Conservation (phyloP, 2,113 vertebrate genomes). For the Centrocercus urophasianus region DNA sequence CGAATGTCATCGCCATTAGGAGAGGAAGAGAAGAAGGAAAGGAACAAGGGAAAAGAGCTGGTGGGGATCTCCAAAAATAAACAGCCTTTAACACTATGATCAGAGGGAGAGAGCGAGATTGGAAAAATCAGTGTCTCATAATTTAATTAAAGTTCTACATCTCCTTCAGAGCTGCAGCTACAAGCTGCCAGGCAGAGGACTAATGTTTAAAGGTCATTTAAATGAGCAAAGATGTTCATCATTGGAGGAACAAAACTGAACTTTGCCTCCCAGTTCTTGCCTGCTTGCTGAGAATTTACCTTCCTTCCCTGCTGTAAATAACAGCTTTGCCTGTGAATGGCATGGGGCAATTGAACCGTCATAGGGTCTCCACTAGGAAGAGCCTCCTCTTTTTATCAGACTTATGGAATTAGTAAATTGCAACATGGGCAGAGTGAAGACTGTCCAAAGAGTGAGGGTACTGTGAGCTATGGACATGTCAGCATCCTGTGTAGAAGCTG, state of each 20-base stretch:
- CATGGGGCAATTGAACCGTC: background rate
- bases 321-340: background rate
- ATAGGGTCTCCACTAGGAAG: background rate
- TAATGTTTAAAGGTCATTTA: conserved; percentile 55
- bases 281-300: background rate
- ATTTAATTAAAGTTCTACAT: conserved; percentile 24
- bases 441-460: background rate
- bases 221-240: background rate
- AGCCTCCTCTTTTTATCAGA: background rate
- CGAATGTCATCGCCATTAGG: background rate
- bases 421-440: background rate
- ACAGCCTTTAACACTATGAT: conserved; percentile 36
- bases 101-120: background rate
- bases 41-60: background rate
- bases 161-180: background rate
- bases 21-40: background rate
- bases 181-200: background rate
- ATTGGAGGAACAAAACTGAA: background rate
- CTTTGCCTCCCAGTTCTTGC: background rate
- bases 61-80: conserved; percentile 39
- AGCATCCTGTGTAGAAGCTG: background rate
- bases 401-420: background rate
- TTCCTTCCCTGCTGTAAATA: background rate
- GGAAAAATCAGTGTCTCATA: background rate
- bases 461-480: background rate